Percentiles rank a stretch among this genome's conserved stretches.
Evolutionary conservation across 2,888 invertebrate species (phyloP).

Genomic region (Temnothorax unifasciatus): DNA sequence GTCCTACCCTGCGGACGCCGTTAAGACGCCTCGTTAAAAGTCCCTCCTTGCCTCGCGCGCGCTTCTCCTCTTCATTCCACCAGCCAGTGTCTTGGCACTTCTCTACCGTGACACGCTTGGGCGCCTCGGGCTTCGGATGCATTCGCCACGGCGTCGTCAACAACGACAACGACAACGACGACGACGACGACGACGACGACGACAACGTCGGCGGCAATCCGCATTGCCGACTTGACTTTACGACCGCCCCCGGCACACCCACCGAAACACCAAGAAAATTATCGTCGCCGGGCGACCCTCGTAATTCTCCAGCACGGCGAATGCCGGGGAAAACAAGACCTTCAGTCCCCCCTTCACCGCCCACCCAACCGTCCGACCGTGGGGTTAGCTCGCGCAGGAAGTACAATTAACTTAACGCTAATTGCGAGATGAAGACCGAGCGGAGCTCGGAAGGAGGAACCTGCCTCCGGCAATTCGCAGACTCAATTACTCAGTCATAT

Average conservation of each 20-base stretch:
- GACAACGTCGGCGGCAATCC: slow-evolving; percentile 69
- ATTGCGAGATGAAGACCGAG: slow-evolving; percentile 67
- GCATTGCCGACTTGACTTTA: slow-evolving; percentile 74
- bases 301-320: slow-evolving; percentile 72
- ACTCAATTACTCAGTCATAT: slow-evolving; percentile 58
- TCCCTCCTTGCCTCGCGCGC: slow-evolving; percentile 31
- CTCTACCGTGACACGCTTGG: slow-evolving; percentile 40
- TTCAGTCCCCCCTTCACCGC: slow-evolving; percentile 44
- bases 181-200: slow-evolving; percentile 47
- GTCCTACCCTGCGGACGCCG: slow-evolving; percentile 65
- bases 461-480: slow-evolving; percentile 54
- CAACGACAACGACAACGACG: slow-evolving; percentile 32
- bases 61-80: slow-evolving; percentile 60
- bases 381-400: slow-evolving; percentile 53
- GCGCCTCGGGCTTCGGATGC: slow-evolving; percentile 61
- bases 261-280: slow-evolving; percentile 72
- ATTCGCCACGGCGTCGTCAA: slow-evolving; percentile 53
- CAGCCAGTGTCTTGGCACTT: slow-evolving; percentile 57
- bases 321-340: slow-evolving; percentile 73
- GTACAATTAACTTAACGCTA: slow-evolving; percentile 73
- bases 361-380: slow-evolving; percentile 15
- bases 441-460: slow-evolving; percentile 30
- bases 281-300: slow-evolving; percentile 72
- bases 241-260: slow-evolving; percentile 58
- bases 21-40: slow-evolving; percentile 63